These are phyloP conservation scores for Bubo scandiacus DNA, from an alignment of 2,113 vertebrate genomes.

Conservation along the genomic window DNA sequence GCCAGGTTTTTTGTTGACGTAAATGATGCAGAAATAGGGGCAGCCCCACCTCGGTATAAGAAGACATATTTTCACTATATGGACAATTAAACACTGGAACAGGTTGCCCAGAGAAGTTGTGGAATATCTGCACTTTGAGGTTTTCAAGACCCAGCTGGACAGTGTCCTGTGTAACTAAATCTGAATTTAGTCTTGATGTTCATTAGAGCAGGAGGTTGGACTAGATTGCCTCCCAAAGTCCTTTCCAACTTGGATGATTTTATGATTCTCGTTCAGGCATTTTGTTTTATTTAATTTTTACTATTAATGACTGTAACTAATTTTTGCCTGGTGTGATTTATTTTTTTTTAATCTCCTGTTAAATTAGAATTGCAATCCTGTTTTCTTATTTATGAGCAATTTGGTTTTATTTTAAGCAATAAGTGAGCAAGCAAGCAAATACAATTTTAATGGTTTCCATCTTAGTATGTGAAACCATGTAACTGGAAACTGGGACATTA, in stretches of 20 bases:
- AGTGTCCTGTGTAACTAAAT: not conserved
- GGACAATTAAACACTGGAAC: not conserved
- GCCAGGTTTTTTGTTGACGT: not conserved
- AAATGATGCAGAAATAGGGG: not conserved
- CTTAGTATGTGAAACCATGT: not conserved
- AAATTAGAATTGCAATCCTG: not conserved
- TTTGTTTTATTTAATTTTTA: not conserved
- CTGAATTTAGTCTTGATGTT: not conserved
- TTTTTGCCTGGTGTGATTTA: not conserved
- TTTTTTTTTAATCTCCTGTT: not conserved
- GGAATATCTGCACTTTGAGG: not conserved
- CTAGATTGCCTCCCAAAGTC: not conserved
- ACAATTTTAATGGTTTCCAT: not conserved
- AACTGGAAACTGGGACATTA: not conserved
- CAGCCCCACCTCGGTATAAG: not conserved
- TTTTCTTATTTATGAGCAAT: not conserved
- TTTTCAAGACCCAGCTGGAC: not conserved
- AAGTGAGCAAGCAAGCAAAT: not conserved
- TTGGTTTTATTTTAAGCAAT: not conserved
- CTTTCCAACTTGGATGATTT: not conserved
- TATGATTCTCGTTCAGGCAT: not conserved
- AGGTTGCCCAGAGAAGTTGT: not conserved
- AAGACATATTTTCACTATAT: not conserved
- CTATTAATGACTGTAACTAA: not conserved
- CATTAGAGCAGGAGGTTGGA: not conserved